Conservation (phyloP, 2,797 vertebrate species). For the Sardinella longiceps region DNA sequence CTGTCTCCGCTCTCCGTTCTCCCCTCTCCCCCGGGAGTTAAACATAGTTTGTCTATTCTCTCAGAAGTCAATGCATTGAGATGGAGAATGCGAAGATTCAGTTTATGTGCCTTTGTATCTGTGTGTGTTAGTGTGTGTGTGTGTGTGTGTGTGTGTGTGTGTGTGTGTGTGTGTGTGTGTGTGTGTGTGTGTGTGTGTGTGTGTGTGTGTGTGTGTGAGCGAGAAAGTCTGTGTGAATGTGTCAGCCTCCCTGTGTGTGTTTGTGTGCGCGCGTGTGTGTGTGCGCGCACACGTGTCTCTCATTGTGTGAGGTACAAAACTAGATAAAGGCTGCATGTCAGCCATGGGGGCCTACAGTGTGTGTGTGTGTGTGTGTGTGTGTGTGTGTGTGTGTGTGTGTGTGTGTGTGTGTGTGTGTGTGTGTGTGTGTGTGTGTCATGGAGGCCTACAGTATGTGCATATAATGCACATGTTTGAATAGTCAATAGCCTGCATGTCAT, state of each 20-base stretch:
- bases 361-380: too few relatives aligned
- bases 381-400: too few relatives aligned
- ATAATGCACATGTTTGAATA: not conserved
- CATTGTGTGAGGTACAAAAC: not conserved
- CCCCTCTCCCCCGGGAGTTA: not conserved
- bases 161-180: not conserved
- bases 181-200: not conserved
- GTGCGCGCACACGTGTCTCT: too few relatives aligned
- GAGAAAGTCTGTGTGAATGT: not conserved
- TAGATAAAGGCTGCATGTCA: not conserved
- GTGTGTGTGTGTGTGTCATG: too few relatives aligned
- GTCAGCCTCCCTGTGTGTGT: not conserved
- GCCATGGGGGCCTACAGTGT: not conserved
- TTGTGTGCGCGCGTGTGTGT: slow-evolving; percentile 34
- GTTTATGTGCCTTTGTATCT: not conserved
- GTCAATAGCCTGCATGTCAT: not conserved
- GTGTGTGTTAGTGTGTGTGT: not conserved
- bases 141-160: not conserved
- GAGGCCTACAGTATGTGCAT: not conserved
- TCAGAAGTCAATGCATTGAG: not conserved
- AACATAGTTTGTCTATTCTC: not conserved
- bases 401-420: too few relatives aligned
- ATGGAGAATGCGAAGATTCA: not conserved
- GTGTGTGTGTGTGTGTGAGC: not conserved
- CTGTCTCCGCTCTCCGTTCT: not conserved